Evolutionary conservation across 2,888 invertebrate species (phyloP), one percentile per base, ranked within the genome.

Genomic region (Adela reaumurella): DNA sequence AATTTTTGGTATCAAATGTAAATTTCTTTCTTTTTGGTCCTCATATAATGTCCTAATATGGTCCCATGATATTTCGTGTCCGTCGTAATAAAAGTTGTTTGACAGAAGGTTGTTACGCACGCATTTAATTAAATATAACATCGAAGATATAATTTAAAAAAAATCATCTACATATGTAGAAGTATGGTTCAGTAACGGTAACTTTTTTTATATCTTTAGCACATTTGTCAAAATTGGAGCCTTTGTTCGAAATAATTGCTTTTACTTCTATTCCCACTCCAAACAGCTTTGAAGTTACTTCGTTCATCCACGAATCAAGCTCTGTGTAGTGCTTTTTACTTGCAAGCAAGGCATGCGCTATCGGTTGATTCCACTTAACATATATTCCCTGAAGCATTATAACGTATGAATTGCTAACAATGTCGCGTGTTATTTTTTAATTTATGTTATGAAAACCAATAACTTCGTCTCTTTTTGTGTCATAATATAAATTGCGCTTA

Each of bases 61-160:
- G 4, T 47, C 14, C 43, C 45, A 50, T 2, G 50, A 45, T 8
- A 18, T 47, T 19, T 24, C 3, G 4, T 47, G 11, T 6, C 17
- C 19, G 2, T 29, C 19, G 3, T 14, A 24, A 24, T 16, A 6
- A 19, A 50, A 50, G 10, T 50, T 14, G 10, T 17, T 42, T 0
- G 41, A 45, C 3, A 49, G 17, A 1, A 51, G n/a, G 19, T 47
- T 47, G 42, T 51, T 51, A 5, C 49, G 3, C 1, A 51, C 1
- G 18, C 46, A 47, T 43, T 49, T 52, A 1, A 51, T 1, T 19
- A 51, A 8, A 19, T 52, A 48, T 11, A n/a, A n/a, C n/a, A n/a
- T n/a, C n/a, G n/a, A n/a, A n/a, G n/a, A n/a, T n/a, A n/a, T n/a
- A n/a, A n/a, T n/a, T n/a, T 46, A 17, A 51, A 48, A 20, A 42